Conservation (phyloP, 2,113 vertebrate genomes). For the Haplochromis burtoni region DNA sequence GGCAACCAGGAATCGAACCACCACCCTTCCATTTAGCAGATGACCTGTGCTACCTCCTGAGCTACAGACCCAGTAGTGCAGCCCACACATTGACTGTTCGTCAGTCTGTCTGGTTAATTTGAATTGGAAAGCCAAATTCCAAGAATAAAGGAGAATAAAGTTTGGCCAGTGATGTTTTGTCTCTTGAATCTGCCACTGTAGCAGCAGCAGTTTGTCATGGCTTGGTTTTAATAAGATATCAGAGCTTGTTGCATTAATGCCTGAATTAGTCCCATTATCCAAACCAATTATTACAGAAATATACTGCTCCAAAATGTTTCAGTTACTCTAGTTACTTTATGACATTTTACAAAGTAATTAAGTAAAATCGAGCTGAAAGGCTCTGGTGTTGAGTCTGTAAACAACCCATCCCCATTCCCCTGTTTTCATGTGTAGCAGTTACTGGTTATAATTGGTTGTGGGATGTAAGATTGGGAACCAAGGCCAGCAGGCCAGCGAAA, state of each 20-base stretch:
- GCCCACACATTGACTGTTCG: not conserved
- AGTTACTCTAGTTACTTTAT: not conserved
- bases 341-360: not conserved
- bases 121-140: not conserved
- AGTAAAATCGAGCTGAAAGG: not conserved
- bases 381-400: not conserved
- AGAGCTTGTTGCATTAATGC: not conserved
- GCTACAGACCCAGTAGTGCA: not conserved
- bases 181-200: not conserved
- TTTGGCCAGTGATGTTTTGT: not conserved
- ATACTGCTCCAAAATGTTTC: not conserved
- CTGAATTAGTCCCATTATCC: not conserved
- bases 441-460: constrained; percentile 52
- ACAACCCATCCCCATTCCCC: not conserved
- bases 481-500: constrained; percentile 39
- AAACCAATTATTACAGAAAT: not conserved
- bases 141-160: not conserved
- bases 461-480: constrained; percentile 13
- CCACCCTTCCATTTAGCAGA: not conserved
- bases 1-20: not conserved
- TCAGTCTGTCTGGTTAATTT: not conserved
- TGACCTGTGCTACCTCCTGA: not conserved
- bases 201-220: not conserved
- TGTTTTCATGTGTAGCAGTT: not conserved
- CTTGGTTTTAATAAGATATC: not conserved